These are phyloP conservation scores for Ennomos fuscantarius DNA, from an alignment of 2,888 invertebrate genomes.

Conservation along the genomic window DNA sequence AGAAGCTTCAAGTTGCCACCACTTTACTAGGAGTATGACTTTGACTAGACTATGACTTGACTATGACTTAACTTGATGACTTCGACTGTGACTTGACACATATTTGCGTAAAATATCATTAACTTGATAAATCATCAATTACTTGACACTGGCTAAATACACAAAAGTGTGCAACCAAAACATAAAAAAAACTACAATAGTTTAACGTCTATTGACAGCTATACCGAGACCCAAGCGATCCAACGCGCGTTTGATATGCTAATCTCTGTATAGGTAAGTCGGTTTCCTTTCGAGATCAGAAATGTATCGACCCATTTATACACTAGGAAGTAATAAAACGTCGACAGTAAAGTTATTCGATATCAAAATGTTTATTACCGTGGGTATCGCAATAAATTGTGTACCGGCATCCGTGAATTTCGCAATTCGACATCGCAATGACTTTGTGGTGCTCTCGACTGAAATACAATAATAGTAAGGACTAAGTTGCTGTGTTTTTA, in stretches of 20 bases:
- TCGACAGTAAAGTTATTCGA: conserved; percentile 48
- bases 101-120: too few species aligned
- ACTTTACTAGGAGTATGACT: too few species aligned
- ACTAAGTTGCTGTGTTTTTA: background rate
- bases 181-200: too few species aligned
- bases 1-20: too few species aligned
- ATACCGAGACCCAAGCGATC: too few species aligned
- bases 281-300: conserved; percentile 24
- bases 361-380: conserved; percentile 45
- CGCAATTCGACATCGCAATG: conserved; percentile 23
- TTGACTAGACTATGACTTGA: too few species aligned
- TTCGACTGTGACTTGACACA: too few species aligned
- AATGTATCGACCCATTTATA: conserved; percentile 30
- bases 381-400: conserved; percentile 30
- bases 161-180: too few species aligned
- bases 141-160: too few species aligned
- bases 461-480: background rate
- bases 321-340: conserved; percentile 48
- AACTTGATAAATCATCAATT: too few species aligned
- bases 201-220: too few species aligned
- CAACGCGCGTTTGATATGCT: conserved; percentile 23
- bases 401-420: conserved; percentile 27
- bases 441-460: conserved; percentile 5
- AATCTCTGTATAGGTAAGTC: conserved; percentile 11
- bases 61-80: too few species aligned